Evolutionary conservation across 2,797 vertebrate genomes (phyloP).

Genomic region (Tangara arthus): DNA sequence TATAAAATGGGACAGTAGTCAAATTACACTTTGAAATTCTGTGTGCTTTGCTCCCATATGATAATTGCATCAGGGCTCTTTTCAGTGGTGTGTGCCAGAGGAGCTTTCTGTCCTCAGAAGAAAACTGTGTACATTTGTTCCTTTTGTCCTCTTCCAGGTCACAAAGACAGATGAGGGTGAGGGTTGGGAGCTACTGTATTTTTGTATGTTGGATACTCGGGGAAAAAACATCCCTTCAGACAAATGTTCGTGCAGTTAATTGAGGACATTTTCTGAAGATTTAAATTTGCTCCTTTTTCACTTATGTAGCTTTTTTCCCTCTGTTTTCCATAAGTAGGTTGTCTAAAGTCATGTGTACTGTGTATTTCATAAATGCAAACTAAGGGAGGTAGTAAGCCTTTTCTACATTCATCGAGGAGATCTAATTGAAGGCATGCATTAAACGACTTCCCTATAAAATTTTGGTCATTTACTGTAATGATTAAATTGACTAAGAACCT

Average conservation of each 20-base stretch:
- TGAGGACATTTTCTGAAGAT: neutral
- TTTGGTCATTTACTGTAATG: neutral
- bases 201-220: neutral
- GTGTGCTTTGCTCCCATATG: neutral
- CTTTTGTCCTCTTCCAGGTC: neutral
- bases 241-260: neutral
- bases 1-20: neutral
- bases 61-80: neutral
- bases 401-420: neutral
- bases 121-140: neutral
- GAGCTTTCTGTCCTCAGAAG: neutral
- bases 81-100: neutral
- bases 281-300: neutral
- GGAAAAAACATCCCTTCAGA: neutral
- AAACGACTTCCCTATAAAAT: neutral
- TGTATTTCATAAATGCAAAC: neutral
- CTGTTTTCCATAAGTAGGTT: neutral
- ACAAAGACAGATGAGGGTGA: neutral
- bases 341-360: neutral
- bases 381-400: neutral
- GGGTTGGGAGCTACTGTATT: neutral
- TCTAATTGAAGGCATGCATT: neutral
- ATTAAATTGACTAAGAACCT: neutral
- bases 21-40: neutral
- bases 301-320: rapidly evolving